Percentiles rank a stretch among this genome's conserved stretches.
Conservation (phyloP, 64 coral and sea anemone species). For the Actinia tenebrosa region DNA sequence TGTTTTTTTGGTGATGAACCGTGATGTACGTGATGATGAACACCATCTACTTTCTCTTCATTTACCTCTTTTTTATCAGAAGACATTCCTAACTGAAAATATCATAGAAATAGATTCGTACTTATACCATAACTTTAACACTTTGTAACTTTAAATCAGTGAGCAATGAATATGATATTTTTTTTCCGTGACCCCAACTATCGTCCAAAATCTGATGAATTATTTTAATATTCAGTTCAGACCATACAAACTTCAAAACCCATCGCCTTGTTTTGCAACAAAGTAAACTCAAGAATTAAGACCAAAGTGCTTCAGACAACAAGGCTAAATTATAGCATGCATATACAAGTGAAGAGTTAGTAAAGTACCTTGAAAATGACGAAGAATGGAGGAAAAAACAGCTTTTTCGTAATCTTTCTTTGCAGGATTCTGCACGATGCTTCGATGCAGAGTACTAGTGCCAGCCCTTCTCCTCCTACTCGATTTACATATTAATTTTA, state of each 20-base stretch:
- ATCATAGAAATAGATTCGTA: background rate
- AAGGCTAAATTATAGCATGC: background rate
- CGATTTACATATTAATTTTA: no score
- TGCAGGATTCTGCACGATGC: conserved; percentile 1
- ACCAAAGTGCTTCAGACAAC: background rate
- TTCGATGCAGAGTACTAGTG: background rate
- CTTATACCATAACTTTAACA: background rate
- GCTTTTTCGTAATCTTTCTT: background rate
- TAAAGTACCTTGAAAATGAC: background rate
- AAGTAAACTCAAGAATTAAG: background rate
- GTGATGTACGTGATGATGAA: background rate
- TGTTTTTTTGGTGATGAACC: conserved; percentile 1
- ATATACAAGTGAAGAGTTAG: background rate
- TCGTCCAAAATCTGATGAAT: background rate
- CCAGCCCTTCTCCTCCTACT: background rate
- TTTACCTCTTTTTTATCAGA: conserved; percentile 19
- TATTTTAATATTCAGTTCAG: background rate
- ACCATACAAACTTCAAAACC: background rate
- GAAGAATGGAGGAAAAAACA: background rate
- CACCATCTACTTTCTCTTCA: background rate
- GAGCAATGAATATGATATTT: background rate
- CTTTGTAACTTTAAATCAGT: background rate
- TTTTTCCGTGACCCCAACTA: background rate
- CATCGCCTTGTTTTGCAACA: background rate
- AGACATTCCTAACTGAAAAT: conserved; percentile 22